phyloP scores from a whole-genome alignment of 2,113 vertebrate species.

The Ceuthmochares aereus region DNA sequence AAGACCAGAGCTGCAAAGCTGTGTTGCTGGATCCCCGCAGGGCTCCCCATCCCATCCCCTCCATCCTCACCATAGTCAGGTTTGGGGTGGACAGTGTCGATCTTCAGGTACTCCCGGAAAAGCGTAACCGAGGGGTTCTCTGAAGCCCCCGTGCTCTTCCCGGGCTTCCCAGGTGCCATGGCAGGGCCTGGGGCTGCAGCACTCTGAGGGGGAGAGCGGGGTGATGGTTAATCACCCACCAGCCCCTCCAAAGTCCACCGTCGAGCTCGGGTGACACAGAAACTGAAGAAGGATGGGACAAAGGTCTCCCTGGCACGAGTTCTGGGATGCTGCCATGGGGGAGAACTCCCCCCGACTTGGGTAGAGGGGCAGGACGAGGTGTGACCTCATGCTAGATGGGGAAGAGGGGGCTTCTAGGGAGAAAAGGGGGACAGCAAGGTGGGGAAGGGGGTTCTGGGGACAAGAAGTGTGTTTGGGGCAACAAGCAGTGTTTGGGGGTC shows the following conservation, averaged over 20 bases:
- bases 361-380: background rate
- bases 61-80: slow-evolving; percentile 90
- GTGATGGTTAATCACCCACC: slow-evolving; percentile 37
- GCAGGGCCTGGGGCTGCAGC: background rate
- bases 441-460: background rate
- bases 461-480: background rate
- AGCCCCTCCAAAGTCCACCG: slow-evolving; percentile 13
- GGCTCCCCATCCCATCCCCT: rapidly evolving
- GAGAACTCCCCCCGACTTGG: background rate
- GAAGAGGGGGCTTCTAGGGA: background rate
- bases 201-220: background rate
- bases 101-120: slow-evolving; percentile 91
- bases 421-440: background rate
- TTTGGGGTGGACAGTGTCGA: slow-evolving; percentile 89
- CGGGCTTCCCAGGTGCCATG: slow-evolving; percentile 35
- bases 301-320: background rate
- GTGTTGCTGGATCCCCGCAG: rapidly evolving
- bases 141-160: background rate
- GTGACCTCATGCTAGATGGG: background rate
- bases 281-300: background rate
- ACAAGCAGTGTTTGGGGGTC: background rate
- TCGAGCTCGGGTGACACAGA: background rate
- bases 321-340: background rate
- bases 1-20: background rate
- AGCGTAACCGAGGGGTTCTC: slow-evolving; percentile 88